phyloP scores from a whole-genome alignment of 1,140 invertebrate genomes.

The Drosophila subpulchrella region DNA sequence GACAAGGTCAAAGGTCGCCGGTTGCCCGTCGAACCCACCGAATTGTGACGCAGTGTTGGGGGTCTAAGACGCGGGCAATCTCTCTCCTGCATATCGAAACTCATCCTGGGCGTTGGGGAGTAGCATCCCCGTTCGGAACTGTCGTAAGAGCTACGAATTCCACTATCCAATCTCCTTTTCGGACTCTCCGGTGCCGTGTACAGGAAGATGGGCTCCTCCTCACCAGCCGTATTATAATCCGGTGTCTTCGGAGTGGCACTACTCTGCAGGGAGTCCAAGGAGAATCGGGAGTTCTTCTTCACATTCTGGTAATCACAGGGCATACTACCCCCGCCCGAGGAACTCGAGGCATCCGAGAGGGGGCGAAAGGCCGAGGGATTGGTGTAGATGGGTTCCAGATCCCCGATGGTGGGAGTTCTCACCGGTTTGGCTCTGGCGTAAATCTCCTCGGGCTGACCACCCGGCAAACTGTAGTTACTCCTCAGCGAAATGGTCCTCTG shows the following conservation, averaged over 20 bases:
- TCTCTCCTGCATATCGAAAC: conserved; percentile 75
- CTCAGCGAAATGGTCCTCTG: conserved; percentile 71
- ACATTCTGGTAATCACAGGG: conserved; percentile 77
- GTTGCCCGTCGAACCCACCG: conserved; percentile 53
- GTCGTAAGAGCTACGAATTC: conserved; percentile 72
- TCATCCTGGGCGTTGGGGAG: conserved; percentile 58
- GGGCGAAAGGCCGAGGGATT: conserved; percentile 63
- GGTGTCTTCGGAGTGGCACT: conserved; percentile 81
- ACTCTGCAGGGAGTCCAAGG: conserved; percentile 78
- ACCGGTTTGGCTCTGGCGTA: conserved; percentile 75
- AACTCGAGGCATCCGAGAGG: conserved; percentile 75
- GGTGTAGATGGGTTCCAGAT: conserved; percentile 78
- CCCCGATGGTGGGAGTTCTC: conserved; percentile 71
- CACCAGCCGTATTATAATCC: conserved; percentile 77
- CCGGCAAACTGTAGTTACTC: conserved; percentile 67
- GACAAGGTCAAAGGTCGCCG: conserved; percentile 69
- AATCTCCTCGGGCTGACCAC: conserved; percentile 62
- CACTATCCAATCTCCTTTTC: conserved; percentile 68
- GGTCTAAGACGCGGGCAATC: conserved; percentile 37
- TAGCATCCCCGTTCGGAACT: conserved; percentile 74
- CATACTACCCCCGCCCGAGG: conserved; percentile 74
- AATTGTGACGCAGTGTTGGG: conserved; percentile 63
- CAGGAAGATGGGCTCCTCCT: conserved; percentile 81
- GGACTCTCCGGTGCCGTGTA: conserved; percentile 80
- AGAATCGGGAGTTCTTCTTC: conserved; percentile 81